A percentile compares a stretch with the other conserved stretches of the same genome.
phyloP scores from a whole-genome alignment of 2,113 vertebrate species.

The Xiphophorus couchianus region DNA sequence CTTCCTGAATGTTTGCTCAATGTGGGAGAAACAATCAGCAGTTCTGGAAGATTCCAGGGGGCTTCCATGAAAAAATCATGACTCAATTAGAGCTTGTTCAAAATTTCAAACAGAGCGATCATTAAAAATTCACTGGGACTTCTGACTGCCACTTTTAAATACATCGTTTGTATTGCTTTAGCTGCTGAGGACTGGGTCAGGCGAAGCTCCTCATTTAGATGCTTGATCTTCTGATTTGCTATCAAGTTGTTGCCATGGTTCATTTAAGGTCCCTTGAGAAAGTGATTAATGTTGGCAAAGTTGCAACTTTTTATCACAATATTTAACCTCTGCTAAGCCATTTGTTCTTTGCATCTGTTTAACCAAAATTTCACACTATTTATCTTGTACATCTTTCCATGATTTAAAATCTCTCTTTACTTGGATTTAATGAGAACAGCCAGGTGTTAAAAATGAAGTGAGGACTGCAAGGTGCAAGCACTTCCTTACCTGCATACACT shows the following conservation, averaged over 20 bases:
- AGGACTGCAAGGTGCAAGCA: constrained; percentile 47
- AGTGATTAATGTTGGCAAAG: constrained; percentile 15
- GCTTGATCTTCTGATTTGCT: constrained; percentile 60
- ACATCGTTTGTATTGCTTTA: constrained; percentile 55
- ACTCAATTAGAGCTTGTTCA: constrained; percentile 73
- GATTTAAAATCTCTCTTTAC: constrained; percentile 21
- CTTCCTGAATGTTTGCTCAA: constrained; percentile 47
- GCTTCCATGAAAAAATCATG: constrained; percentile 76
- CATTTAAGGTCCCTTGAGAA: constrained; percentile 2
- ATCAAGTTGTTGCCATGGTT: constrained; percentile 28
- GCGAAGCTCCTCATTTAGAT: constrained; percentile 39
- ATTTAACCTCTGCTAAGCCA: neutral
- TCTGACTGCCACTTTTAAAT: constrained; percentile 71
- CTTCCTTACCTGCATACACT: constrained; percentile 55
- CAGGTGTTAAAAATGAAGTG: constrained; percentile 54
- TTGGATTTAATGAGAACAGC: constrained; percentile 49
- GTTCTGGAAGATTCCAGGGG: constrained; percentile 65
- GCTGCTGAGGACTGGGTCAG: constrained; percentile 50
- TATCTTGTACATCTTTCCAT: constrained; percentile 13
- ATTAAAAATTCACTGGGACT: constrained; percentile 74
- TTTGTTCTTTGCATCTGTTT: neutral
- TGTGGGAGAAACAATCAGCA: constrained; percentile 60
- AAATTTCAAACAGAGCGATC: constrained; percentile 75
- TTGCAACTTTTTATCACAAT: constrained; percentile 20
- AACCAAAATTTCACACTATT: constrained; percentile 5